Evolutionary conservation across 2,113 vertebrate genomes (phyloP).

Genomic region (Corythaixoides concolor): DNA sequence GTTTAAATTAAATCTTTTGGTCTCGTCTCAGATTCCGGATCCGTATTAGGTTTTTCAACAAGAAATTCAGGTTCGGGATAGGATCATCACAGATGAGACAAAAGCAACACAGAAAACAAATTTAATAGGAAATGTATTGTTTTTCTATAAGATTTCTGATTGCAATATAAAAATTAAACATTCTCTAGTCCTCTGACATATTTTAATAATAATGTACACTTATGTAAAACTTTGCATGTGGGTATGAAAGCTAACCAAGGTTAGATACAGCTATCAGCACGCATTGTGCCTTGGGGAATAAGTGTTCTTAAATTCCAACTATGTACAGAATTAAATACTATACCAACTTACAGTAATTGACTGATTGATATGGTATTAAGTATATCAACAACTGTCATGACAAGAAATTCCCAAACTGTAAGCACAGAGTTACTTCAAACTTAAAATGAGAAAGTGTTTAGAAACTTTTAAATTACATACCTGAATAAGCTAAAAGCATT

Average conservation of each 20-base stretch:
- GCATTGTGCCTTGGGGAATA: neutral
- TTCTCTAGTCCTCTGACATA: neutral
- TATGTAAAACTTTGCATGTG: neutral
- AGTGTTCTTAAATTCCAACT: neutral
- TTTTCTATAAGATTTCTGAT: neutral
- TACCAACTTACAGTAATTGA: neutral
- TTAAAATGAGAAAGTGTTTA: neutral
- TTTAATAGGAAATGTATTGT: neutral
- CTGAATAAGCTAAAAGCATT: neutral
- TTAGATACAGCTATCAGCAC: neutral
- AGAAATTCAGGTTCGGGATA: conserved; percentile 79
- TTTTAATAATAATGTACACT: neutral
- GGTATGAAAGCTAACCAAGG: neutral
- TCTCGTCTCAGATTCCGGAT: conserved; percentile 79
- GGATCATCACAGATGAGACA: conserved; percentile 72
- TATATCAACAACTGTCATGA: neutral
- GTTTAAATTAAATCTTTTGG: neutral
- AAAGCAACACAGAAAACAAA: neutral
- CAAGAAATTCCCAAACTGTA: neutral
- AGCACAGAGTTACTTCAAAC: neutral
- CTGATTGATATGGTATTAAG: too few relatives aligned
- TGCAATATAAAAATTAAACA: neutral
- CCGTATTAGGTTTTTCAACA: conserved; percentile 69
- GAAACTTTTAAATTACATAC: neutral
- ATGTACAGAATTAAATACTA: neutral